Evolutionary conservation across 1,140 invertebrate species (phyloP), one percentile per base, ranked within the genome.

Genomic region (Listronotus bonariensis): DNA sequence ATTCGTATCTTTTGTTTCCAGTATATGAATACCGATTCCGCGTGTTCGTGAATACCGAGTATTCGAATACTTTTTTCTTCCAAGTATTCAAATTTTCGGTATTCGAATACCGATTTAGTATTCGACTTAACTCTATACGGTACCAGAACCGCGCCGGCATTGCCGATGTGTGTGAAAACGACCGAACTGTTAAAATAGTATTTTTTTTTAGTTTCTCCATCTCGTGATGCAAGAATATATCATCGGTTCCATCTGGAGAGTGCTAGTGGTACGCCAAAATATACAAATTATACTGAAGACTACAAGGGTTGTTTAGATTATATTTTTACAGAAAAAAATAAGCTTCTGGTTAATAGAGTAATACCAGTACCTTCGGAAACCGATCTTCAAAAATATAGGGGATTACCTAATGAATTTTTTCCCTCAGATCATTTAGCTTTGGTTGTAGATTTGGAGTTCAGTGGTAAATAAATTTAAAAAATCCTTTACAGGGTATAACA

Each of bases 361-460:
- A 80, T 97, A 58, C 93, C 93, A 3, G 82, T 95, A 65, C 92
- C 93, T 0, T 85, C 82, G 26, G 81, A 88, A 54, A 89, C 93
- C 70, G 89, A 94, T 71, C 78, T 97, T 12, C 82, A 77, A 48
- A 75, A 82, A 36, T 78, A 93, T 74, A 80, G 76, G 43, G 94
- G 91, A 10, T 82, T 97, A 64, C 96, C 95, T 2, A 97, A 91
- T 72, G 79, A 90, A 14, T 86, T 90, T 8, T 93, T 91, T 80
- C 95, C 95, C 1, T 97, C 95, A 14, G 96, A 98, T 84, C 96
- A 98, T 80, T 80, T 98, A 68, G 88, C 95, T 51, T 80, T 96
- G 48, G 82, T 96, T 56, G 89, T 89, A 49, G 93, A 96, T 81
- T 79, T 98, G 34, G 79, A 81, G 60, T 87, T 72, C 41, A 36